phyloP scores from a whole-genome alignment of 2,113 vertebrate species.

The Phodopus roborovskii region DNA sequence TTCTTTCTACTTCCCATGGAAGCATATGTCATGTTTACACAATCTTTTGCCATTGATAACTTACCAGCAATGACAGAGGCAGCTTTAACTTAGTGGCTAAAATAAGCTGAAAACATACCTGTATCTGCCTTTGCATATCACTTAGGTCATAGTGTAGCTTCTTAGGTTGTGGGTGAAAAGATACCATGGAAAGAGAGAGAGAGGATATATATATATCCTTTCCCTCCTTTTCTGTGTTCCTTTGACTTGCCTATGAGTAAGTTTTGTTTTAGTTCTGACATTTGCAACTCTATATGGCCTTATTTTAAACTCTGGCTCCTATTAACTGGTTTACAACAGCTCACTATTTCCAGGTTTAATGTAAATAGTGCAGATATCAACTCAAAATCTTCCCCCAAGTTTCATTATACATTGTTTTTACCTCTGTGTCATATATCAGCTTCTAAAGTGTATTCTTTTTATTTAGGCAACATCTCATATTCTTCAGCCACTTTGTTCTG shows the following conservation, averaged over 20 bases:
- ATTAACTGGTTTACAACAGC: not conserved
- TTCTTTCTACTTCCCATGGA: not conserved
- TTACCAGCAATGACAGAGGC: not conserved
- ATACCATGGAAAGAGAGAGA: not conserved
- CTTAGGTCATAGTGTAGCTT: not conserved
- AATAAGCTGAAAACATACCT: not conserved
- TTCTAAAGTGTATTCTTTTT: slow-evolving; percentile 1
- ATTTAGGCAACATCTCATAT: not conserved
- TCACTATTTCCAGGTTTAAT: slow-evolving; percentile 12
- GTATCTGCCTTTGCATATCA: not conserved
- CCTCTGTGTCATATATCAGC: not conserved
- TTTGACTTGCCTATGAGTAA: slow-evolving; percentile 32
- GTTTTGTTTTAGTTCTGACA: not conserved
- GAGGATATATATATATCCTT: no score
- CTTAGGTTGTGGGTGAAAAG: not conserved
- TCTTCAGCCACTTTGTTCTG: not conserved
- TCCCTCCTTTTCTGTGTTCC: not conserved
- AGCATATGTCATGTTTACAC: not conserved
- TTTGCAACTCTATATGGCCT: slow-evolving; percentile 9
- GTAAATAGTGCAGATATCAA: not conserved
- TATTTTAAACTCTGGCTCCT: not conserved
- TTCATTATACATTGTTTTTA: slow-evolving; percentile 10
- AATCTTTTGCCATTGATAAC: not conserved
- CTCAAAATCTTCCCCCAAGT: slow-evolving; percentile 25
- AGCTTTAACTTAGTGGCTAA: slow-evolving; percentile 39